A percentile compares a stretch with the other conserved stretches of the same genome.
Conservation (phyloP, 2,797 vertebrate genomes). For the Taenioides sp. region DNA sequence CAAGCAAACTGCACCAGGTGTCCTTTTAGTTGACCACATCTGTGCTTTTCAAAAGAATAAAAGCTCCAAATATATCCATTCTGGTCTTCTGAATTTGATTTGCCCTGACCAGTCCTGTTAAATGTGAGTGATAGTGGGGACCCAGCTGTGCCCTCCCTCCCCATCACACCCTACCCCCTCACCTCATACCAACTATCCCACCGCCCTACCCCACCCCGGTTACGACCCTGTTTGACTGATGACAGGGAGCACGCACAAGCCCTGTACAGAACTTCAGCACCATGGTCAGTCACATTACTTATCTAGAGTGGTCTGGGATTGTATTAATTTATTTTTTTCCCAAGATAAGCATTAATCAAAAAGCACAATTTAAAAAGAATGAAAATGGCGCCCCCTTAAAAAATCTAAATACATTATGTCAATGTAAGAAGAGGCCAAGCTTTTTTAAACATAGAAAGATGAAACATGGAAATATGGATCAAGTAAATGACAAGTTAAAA, state of each 20-base stretch:
- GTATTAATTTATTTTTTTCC: neutral
- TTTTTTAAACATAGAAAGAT: too few relatives aligned
- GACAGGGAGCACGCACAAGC: constrained; percentile 69
- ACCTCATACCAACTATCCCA: too few relatives aligned
- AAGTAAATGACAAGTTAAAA: too few relatives aligned
- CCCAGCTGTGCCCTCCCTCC: constrained; percentile 61
- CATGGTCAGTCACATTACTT: constrained; percentile 70
- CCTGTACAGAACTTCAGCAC: constrained; percentile 72
- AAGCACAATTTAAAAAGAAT: too few relatives aligned
- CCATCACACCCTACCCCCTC: constrained; percentile 43
- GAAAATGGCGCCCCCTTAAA: too few relatives aligned
- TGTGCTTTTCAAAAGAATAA: constrained; percentile 57
- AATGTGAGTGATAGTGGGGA: constrained; percentile 65
- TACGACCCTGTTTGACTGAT: constrained; percentile 76
- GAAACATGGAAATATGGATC: too few relatives aligned
- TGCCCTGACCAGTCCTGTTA: constrained; percentile 57
- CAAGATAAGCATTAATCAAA: too few relatives aligned
- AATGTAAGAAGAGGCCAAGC: too few relatives aligned
- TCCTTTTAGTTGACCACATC: constrained; percentile 44
- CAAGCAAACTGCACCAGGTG: constrained; percentile 40
- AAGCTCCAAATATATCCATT: constrained; percentile 57
- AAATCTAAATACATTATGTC: too few relatives aligned
- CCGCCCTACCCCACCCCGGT: constrained; percentile 64
- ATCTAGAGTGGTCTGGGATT: constrained; percentile 69
- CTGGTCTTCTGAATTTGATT: constrained; percentile 53